phyloP scores from a whole-genome alignment of 2,888 invertebrate genomes.

The Callinectes sapidus region DNA sequence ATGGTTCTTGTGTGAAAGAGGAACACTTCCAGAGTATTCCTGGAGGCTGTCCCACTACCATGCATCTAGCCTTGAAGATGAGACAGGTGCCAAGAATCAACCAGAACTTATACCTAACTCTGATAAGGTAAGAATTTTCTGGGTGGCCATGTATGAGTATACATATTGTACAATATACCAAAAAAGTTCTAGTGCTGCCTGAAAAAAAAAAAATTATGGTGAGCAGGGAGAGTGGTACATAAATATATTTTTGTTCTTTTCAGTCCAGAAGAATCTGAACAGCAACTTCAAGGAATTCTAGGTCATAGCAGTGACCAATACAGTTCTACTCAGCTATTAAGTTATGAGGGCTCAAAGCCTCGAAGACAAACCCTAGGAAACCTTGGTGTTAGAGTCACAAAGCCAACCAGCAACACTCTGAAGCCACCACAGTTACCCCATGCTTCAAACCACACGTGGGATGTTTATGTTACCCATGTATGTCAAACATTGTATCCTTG shows the following conservation, averaged over 20 bases:
- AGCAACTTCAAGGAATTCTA: slow-evolving; percentile 30
- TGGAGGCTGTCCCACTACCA: slow-evolving; percentile 70
- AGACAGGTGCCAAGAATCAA: slow-evolving; percentile 58
- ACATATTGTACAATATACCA: neutral
- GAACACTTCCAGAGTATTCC: slow-evolving; percentile 66
- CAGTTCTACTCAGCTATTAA: neutral
- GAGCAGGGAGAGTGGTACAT: too few species aligned
- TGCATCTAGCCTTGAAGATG: slow-evolving; percentile 72
- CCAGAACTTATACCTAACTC: neutral
- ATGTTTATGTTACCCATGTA: slow-evolving; percentile 60
- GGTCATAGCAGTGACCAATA: neutral
- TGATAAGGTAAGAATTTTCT: neutral
- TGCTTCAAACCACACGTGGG: slow-evolving; percentile 50
- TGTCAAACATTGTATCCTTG: neutral
- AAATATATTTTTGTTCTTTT: neutral
- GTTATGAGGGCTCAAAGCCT: neutral
- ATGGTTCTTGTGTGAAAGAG: slow-evolving; percentile 27
- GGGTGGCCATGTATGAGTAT: neutral
- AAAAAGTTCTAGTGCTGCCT: too few species aligned
- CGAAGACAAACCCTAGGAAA: neutral
- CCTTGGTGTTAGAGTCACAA: slow-evolving; percentile 2
- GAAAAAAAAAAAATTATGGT: too few species aligned
- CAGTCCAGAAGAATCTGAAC: slow-evolving; percentile 42
- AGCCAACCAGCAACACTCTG: slow-evolving; percentile 27
- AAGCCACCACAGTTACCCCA: slow-evolving; percentile 50